Percentiles rank a stretch among this genome's conserved stretches.
Evolutionary conservation across 1,140 invertebrate species (phyloP).

Genomic region (Trypoxylus dichotomus): DNA sequence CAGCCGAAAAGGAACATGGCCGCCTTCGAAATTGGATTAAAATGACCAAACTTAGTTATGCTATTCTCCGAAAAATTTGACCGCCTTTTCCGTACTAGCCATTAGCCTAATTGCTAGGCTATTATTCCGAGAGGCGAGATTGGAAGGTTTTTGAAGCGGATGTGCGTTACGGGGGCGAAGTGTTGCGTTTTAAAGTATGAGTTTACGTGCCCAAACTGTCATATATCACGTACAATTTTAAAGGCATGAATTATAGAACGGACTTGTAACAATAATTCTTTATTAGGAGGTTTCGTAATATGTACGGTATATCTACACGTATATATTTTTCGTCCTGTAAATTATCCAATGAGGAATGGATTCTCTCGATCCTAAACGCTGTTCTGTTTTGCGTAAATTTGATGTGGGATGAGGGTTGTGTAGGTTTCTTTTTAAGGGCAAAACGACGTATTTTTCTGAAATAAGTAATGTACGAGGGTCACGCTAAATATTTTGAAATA

Average conservation of each 20-base stretch:
- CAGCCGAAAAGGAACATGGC: constrained; percentile 5
- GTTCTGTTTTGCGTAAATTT: neutral
- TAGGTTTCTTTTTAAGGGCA: neutral
- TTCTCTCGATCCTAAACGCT: neutral
- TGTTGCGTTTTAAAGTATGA: constrained; percentile 6
- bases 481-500: no score
- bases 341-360: neutral
- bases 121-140: neutral
- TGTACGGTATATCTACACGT: neutral
- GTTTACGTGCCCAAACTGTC: constrained; percentile 15
- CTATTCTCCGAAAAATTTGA: constrained; percentile 20
- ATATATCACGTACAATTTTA: constrained; percentile 16
- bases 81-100: constrained; percentile 17
- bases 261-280: neutral
- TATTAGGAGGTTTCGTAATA: neutral
- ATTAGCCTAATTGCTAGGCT: constrained; percentile 21
- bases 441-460: no score
- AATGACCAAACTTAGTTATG: constrained; percentile 20
- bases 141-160: neutral
- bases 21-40: constrained; percentile 21
- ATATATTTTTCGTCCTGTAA: neutral
- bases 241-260: constrained; percentile 17
- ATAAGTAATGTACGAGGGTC: no score
- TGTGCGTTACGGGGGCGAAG: neutral
- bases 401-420: no score